Conservation (phyloP, 1,140 invertebrate genomes). For the Drosophila novamexicana region DNA sequence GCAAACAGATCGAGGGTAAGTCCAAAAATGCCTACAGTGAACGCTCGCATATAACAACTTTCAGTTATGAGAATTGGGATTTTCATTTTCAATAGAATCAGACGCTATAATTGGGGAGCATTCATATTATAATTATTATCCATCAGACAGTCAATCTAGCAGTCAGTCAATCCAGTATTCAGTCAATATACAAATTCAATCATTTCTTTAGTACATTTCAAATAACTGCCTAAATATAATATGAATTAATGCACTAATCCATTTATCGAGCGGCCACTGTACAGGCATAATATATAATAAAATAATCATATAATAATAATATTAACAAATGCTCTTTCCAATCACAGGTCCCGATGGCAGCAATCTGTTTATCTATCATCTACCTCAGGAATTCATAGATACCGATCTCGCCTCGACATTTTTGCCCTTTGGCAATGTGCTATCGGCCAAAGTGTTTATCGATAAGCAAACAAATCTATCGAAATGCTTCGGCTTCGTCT, state of each 20-base stretch:
- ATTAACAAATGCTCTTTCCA: slow-evolving; percentile 42
- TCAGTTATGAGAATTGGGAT: no score
- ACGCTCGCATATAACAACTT: neutral
- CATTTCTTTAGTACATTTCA: no score
- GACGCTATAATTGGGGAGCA: no score
- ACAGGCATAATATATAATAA: neutral
- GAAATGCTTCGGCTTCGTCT: slow-evolving; percentile 99
- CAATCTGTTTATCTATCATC: slow-evolving; percentile 99
- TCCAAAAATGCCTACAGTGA: neutral
- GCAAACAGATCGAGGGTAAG: slow-evolving; percentile 83
- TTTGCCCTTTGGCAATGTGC: slow-evolving; percentile 97
- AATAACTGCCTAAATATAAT: no score
- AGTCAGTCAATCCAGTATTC: no score
- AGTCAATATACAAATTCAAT: no score
- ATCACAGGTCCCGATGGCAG: slow-evolving; percentile 94
- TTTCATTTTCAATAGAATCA: no score
- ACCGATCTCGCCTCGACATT: slow-evolving; percentile 97
- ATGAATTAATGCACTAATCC: neutral
- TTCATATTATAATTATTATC: no score
- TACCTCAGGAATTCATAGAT: slow-evolving; percentile 99
- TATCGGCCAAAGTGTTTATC: slow-evolving; percentile 99
- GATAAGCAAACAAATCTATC: slow-evolving; percentile 99
- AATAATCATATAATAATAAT: neutral
- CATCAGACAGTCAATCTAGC: no score
- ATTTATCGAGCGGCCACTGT: neutral